Evolutionary conservation across 1,140 invertebrate species (phyloP), one percentile per base, ranked within the genome.

Genomic region (Drosophila novamexicana): DNA sequence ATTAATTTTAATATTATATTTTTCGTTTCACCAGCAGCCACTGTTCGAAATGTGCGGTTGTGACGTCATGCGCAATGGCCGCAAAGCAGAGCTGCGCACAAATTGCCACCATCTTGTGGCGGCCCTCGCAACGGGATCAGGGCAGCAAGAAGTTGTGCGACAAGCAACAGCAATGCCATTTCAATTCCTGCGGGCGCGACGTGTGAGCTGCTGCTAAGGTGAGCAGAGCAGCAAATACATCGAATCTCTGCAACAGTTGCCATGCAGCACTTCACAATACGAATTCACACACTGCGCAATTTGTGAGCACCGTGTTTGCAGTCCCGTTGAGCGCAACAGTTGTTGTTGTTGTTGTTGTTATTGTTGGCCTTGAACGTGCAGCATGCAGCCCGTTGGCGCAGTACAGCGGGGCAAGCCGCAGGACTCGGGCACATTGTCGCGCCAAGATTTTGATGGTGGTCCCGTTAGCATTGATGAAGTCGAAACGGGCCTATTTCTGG

Each of bases 401-500:
- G 65, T 40, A 10, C 14, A 29, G n/a, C 44, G 39, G 5, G 63
- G 63, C 50, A 88, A 86, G 53, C 66, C 44, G 1, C 71, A 86
- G 44, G 77, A 91, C 32, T 59, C 66, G 9, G 91, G 90, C 5
- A 59, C 52, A 7, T 49, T 92, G 32, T 56, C 69, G 12, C 83
- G 91, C 9, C 77, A 91, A 42, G 94, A 95, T 90, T 95, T 94
- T 72, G 93, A 94, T 75, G 94, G 94, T 16, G 95, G 94, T 9
- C 95, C 95, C 14, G 93, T 95, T 0, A 96, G 95, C 81, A 93
- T 94, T 44, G 94, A 95, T 86, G 93, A 94, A 75, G 96, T 97
- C 73, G 96, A 96, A 88, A 93, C 94, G 66, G 94, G 95, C 59
- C 92, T 97, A 8, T 97, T 94, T 92, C 92, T 97, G 47, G 95